Percentiles rank a stretch among this genome's conserved stretches.
Evolutionary conservation across 2,113 vertebrate species (phyloP).

Genomic region (Peromyscus polionotus): DNA sequence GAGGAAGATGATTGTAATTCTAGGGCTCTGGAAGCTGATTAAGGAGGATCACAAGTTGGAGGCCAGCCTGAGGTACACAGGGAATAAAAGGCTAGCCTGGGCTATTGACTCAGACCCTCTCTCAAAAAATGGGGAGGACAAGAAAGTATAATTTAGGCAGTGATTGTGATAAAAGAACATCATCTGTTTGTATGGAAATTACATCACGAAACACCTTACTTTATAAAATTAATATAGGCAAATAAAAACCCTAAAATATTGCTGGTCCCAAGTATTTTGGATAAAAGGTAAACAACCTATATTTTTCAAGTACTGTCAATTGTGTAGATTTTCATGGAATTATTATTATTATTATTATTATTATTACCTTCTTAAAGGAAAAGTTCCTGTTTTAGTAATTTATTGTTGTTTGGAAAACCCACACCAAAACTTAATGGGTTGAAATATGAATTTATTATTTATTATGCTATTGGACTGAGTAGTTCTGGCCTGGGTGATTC

Average conservation of each 20-base stretch:
- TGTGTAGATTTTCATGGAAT: background rate
- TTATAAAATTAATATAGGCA: background rate
- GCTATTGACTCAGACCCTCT: background rate
- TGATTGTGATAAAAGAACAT: background rate
- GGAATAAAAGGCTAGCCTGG: background rate
- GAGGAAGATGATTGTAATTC: background rate
- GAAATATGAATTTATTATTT: conserved; percentile 50
- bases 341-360: background rate
- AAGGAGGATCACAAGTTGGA: background rate
- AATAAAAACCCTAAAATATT: background rate
- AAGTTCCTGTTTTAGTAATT: conserved; percentile 21
- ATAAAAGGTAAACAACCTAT: background rate
- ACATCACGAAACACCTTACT: background rate
- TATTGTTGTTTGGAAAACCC: conserved; percentile 24
- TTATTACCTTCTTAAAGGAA: background rate
- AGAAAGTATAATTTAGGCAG: background rate
- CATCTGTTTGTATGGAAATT: background rate
- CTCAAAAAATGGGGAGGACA: background rate
- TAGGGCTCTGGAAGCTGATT: background rate
- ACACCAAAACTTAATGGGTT: background rate
- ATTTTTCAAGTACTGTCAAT: conserved; percentile 41
- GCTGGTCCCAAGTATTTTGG: background rate
- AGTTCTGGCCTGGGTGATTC: conserved; percentile 1
- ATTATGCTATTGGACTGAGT: background rate
- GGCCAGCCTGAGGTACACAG: background rate